A percentile compares a stretch with the other conserved stretches of the same genome.
Evolutionary conservation across 2,113 vertebrate species (phyloP).

Genomic region (Dicaeum eximium): DNA sequence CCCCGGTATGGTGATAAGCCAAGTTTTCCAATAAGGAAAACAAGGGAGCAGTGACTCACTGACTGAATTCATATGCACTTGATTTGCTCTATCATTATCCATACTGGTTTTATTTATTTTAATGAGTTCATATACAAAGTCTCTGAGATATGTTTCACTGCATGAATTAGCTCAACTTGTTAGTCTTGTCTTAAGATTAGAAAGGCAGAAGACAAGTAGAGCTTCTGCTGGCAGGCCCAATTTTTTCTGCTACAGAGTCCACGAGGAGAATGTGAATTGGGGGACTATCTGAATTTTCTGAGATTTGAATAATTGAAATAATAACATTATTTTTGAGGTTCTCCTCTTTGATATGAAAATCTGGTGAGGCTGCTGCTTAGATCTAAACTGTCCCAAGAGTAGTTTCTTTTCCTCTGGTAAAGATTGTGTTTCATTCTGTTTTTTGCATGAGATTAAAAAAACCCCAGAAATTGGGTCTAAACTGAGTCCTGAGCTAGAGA

Average conservation of each 20-base stretch:
- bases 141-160: constrained; percentile 13
- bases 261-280: neutral
- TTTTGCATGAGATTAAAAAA: neutral
- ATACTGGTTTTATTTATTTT: constrained; percentile 33
- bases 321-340: neutral
- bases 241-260: neutral
- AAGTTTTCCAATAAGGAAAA: constrained; percentile 49
- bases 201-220: neutral
- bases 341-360: neutral
- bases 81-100: constrained; percentile 43
- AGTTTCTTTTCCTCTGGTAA: neutral
- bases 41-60: constrained; percentile 44
- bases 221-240: neutral
- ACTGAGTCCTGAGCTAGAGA: neutral
- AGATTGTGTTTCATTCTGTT: neutral
- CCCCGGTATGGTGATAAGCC: neutral
- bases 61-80: constrained; percentile 15
- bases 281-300: neutral
- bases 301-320: neutral
- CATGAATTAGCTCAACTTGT: neutral
- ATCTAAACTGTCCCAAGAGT: neutral
- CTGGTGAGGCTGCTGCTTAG: neutral
- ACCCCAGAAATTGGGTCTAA: neutral
- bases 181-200: neutral
- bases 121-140: constrained; percentile 8